Percentiles rank a stretch among this genome's conserved stretches.
These are phyloP conservation scores for Gnathonemus longibarbis DNA, from an alignment of 2,113 vertebrate species.

Conservation along the genomic window DNA sequence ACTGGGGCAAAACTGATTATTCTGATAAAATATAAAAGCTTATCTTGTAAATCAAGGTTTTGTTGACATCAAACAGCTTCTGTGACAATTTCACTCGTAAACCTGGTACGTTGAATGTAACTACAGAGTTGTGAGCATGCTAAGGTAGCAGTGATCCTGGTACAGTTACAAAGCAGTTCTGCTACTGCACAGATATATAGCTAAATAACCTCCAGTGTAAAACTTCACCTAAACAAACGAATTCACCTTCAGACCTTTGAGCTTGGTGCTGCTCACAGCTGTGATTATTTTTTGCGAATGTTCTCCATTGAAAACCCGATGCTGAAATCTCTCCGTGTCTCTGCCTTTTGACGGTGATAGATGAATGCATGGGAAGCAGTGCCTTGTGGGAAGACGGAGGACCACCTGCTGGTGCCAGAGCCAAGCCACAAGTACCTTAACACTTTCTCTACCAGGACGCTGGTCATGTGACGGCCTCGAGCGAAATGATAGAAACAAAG, in stretches of 20 bases:
- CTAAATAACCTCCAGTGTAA: background rate
- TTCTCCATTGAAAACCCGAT: background rate
- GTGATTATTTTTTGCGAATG: background rate
- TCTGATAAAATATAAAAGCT: background rate
- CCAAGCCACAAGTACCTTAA: conserved; percentile 82
- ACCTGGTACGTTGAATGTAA: background rate
- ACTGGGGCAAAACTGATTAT: background rate
- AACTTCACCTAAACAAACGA: background rate
- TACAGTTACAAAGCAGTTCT: background rate
- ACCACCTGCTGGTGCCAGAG: conserved; percentile 72
- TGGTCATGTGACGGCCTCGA: conserved; percentile 77
- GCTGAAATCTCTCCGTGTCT: background rate
- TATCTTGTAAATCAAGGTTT: background rate
- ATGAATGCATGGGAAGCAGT: conserved; percentile 77
- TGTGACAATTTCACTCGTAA: background rate
- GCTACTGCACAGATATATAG: background rate
- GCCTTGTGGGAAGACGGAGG: conserved; percentile 83
- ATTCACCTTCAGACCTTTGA: background rate
- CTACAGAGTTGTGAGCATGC: background rate
- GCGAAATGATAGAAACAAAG: conserved; percentile 52
- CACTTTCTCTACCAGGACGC: conserved; percentile 77
- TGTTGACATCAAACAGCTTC: background rate
- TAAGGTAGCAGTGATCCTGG: background rate
- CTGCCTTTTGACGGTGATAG: conserved; percentile 49
- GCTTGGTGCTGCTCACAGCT: background rate